Conservation (phyloP, 2,888 invertebrate species). For the Loripinus fragilis region DNA sequence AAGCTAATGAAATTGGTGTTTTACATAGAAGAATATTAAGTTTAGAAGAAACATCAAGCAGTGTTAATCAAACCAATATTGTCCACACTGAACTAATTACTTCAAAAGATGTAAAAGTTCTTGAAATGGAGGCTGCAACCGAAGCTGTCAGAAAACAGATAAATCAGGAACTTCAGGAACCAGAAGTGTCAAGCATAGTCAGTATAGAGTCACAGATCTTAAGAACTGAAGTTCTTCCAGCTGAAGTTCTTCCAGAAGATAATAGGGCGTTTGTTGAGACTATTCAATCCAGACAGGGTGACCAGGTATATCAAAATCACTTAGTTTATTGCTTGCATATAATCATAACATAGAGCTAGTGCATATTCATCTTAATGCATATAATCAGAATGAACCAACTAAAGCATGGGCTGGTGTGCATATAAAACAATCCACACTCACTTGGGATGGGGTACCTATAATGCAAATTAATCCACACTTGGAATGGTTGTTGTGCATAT, state of each 20-base stretch:
- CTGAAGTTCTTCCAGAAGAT: background rate
- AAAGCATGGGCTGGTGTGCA: too few relatives aligned
- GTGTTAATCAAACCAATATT: background rate
- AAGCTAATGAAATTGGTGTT: slow-evolving; percentile 2
- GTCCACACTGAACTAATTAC: background rate
- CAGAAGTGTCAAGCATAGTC: background rate
- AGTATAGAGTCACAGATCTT: background rate
- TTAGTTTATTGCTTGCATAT: background rate
- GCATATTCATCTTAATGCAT: too few relatives aligned
- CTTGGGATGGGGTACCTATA: too few relatives aligned
- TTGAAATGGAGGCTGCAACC: background rate
- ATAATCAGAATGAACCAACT: too few relatives aligned
- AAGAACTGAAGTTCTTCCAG: background rate
- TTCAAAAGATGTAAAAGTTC: background rate
- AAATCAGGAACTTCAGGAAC: background rate
- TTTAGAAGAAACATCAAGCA: background rate
- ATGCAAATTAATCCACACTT: too few relatives aligned
- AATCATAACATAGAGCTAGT: background rate
- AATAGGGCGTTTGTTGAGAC: background rate
- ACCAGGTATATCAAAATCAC: background rate
- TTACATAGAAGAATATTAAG: background rate
- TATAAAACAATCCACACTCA: too few relatives aligned
- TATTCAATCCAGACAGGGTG: background rate
- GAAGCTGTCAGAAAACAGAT: background rate
- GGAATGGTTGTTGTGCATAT: too few relatives aligned